Percentiles rank a stretch among this genome's conserved stretches.
These are phyloP conservation scores for Caenorhabditis angaria DNA, from an alignment of 2,888 invertebrate genomes.

Conservation along the genomic window DNA sequence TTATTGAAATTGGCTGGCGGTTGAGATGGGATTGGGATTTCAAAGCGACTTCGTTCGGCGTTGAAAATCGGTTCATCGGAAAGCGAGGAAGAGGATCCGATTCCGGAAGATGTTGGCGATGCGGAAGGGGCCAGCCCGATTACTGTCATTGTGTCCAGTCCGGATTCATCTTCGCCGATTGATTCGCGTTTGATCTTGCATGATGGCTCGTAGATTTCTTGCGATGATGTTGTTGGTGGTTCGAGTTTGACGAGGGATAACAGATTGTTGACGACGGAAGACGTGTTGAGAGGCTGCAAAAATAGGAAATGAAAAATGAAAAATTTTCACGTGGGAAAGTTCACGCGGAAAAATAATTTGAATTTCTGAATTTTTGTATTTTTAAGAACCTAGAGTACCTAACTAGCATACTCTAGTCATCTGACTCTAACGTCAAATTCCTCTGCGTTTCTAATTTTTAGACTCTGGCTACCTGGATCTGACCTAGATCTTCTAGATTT, in stretches of 20 bases:
- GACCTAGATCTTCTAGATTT: no score
- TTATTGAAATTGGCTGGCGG: conserved; percentile 89
- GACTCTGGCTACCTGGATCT: no score
- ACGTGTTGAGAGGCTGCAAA: conserved; percentile 29
- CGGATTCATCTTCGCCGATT: conserved; percentile 66
- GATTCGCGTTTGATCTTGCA: conserved; percentile 47
- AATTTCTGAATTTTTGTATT: background rate
- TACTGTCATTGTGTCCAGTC: conserved; percentile 60
- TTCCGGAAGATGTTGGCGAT: conserved; percentile 52
- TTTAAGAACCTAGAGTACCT: no score
- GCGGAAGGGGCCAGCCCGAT: conserved; percentile 56
- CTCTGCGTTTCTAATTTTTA: no score
- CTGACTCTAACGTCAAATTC: no score
- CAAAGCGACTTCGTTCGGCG: conserved; percentile 76
- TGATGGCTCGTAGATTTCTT: background rate
- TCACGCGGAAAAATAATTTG: no score
- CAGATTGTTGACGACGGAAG: conserved; percentile 46
- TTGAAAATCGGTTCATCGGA: conserved; percentile 57
- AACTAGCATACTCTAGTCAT: no score
- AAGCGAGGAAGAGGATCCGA: conserved; percentile 50
- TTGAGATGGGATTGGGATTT: conserved; percentile 81
- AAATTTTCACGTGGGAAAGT: no score
- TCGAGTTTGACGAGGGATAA: conserved; percentile 53
- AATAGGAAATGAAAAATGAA: background rate
- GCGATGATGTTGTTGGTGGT: conserved; percentile 10